A percentile compares a stretch with the other conserved stretches of the same genome.
phyloP scores from a whole-genome alignment of 53 echinoderm and acorn worm species.

The Paracentrotus lividus region DNA sequence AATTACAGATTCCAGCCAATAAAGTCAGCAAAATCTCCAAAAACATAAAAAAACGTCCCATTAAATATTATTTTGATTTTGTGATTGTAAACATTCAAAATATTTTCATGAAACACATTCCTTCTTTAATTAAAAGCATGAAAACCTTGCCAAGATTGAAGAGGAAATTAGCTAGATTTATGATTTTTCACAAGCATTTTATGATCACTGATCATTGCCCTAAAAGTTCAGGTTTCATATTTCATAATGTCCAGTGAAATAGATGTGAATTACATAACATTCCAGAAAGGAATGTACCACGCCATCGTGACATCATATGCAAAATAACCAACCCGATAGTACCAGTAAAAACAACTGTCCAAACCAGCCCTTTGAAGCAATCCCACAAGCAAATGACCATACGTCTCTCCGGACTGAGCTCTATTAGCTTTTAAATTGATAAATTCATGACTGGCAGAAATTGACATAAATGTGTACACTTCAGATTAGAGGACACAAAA shows the following conservation, averaged over 20 bases:
- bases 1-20: neutral
- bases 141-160: neutral
- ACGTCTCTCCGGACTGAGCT: neutral
- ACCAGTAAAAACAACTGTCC: conserved; percentile 42
- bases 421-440: conserved; percentile 43
- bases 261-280: conserved; percentile 16
- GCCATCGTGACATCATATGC: conserved; percentile 5
- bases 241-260: neutral
- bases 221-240: neutral
- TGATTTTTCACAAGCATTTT: neutral
- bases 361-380: neutral
- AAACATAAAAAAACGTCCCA: neutral
- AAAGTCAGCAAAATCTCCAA: neutral
- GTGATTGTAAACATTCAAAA: neutral
- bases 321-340: conserved; percentile 22
- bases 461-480: conserved; percentile 62
- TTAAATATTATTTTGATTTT: neutral
- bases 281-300: neutral
- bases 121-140: neutral
- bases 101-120: neutral
- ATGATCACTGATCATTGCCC: neutral
- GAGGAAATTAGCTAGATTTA: neutral
- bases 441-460: conserved; percentile 61
- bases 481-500: conserved; percentile 58
- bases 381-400: neutral